Percentiles rank a stretch among this genome's conserved stretches.
These are phyloP conservation scores for Deroplatys truncata DNA, from an alignment of 2,888 invertebrate genomes.

Conservation along the genomic window DNA sequence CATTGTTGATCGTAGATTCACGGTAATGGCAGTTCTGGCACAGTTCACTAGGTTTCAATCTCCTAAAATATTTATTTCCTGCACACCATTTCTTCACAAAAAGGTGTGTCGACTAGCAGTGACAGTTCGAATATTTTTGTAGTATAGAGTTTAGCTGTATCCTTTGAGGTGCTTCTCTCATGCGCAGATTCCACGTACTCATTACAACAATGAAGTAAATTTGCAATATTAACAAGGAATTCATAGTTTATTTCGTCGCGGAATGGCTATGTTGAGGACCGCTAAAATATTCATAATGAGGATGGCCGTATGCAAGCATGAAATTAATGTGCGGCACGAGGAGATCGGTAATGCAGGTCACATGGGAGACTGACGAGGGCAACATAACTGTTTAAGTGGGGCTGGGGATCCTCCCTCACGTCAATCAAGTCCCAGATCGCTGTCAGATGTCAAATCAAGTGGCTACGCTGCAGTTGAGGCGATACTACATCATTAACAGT, in stretches of 20 bases:
- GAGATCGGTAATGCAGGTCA: neutral
- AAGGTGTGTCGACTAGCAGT: too few species aligned
- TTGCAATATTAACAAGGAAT: neutral
- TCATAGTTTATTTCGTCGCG: too few species aligned
- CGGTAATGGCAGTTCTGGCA: too few species aligned
- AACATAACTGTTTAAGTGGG: too few species aligned
- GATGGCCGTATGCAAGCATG: neutral
- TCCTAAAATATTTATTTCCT: too few species aligned
- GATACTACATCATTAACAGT: neutral
- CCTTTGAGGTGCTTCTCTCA: too few species aligned
- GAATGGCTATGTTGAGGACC: neutral
- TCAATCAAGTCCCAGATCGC: neutral
- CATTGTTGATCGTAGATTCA: too few species aligned
- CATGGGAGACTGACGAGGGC: neutral
- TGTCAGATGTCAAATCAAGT: neutral
- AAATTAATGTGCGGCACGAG: neutral
- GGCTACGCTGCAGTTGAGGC: neutral
- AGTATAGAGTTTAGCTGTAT: too few species aligned
- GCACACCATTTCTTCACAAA: too few species aligned
- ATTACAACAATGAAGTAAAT: neutral
- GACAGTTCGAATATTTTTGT: too few species aligned
- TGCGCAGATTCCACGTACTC: neutral
- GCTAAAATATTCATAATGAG: neutral
- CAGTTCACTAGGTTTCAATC: too few species aligned
- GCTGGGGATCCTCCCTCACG: neutral